A percentile compares a stretch with the other conserved stretches of the same genome.
These are phyloP conservation scores for Mactromeris polynyma DNA, from an alignment of 2,888 invertebrate species.

Conservation along the genomic window DNA sequence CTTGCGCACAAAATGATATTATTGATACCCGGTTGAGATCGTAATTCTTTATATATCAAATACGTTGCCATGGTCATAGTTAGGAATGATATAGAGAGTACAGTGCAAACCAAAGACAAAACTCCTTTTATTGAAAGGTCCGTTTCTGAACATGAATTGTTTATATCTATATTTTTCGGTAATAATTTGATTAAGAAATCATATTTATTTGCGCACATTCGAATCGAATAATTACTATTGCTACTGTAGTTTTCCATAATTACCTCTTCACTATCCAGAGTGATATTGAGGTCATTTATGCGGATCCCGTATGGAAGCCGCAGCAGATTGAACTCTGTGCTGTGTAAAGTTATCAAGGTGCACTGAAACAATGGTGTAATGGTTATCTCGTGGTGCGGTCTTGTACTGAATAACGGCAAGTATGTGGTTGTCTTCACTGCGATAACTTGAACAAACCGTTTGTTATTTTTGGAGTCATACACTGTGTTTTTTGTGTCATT, in stretches of 20 bases:
- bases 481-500: not conserved
- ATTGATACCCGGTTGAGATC: constrained; percentile 62
- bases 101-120: constrained; percentile 48
- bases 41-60: constrained; percentile 34
- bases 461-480: not conserved
- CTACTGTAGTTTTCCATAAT: not conserved
- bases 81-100: constrained; percentile 41
- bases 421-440: not conserved
- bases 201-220: not conserved
- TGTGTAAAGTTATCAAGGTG: not conserved
- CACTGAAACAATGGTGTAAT: not conserved
- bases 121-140: constrained; percentile 38
- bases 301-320: not conserved
- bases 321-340: not conserved
- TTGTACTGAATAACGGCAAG: not conserved
- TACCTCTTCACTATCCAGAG: not conserved
- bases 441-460: not conserved
- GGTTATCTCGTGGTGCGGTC: not conserved
- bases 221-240: not conserved
- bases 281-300: not conserved
- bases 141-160: not conserved
- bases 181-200: not conserved
- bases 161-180: not conserved
- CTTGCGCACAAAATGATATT: constrained; percentile 46
- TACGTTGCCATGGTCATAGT: constrained; percentile 46